A percentile compares a stretch with the other conserved stretches of the same genome.
phyloP scores from a whole-genome alignment of 23 tunicate genomes.

The Oikopleura dioica region DNA sequence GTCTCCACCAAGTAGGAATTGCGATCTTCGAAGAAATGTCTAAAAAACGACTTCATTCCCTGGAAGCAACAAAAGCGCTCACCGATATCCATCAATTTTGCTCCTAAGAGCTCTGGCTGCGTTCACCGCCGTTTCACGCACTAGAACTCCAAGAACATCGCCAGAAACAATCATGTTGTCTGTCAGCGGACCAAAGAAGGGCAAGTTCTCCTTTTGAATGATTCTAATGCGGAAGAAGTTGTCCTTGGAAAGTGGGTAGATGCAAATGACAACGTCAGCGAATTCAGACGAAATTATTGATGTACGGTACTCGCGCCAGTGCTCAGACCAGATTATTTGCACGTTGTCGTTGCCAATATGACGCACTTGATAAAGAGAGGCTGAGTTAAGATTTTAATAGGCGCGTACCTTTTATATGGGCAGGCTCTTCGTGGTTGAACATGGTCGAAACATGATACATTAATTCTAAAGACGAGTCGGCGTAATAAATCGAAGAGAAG shows the following conservation, averaged over 20 bases:
- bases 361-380: constrained; percentile 23
- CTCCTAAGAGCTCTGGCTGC: constrained; percentile 39
- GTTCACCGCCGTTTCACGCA: constrained; percentile 78
- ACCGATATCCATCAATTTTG: neutral
- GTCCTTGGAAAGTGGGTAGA: constrained; percentile 42
- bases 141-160: constrained; percentile 52
- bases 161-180: constrained; percentile 65
- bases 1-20: neutral
- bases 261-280: constrained; percentile 70
- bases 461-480: constrained; percentile 57
- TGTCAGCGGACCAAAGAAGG: constrained; percentile 72
- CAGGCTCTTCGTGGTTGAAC: constrained; percentile 15
- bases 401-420: neutral
- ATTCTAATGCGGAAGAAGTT: constrained; percentile 44
- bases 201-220: constrained; percentile 59
- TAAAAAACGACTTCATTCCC: too few relatives aligned
- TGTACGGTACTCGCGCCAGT: constrained; percentile 48
- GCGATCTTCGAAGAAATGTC: neutral
- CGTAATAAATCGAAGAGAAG: constrained; percentile 38
- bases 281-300: constrained; percentile 81
- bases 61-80: too few relatives aligned
- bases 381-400: too few relatives aligned
- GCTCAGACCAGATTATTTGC: constrained; percentile 91
- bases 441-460: constrained; percentile 68
- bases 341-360: constrained; percentile 93